These are phyloP conservation scores for Xyliphius kryptos DNA, from an alignment of 2,113 vertebrate genomes.

Conservation along the genomic window DNA sequence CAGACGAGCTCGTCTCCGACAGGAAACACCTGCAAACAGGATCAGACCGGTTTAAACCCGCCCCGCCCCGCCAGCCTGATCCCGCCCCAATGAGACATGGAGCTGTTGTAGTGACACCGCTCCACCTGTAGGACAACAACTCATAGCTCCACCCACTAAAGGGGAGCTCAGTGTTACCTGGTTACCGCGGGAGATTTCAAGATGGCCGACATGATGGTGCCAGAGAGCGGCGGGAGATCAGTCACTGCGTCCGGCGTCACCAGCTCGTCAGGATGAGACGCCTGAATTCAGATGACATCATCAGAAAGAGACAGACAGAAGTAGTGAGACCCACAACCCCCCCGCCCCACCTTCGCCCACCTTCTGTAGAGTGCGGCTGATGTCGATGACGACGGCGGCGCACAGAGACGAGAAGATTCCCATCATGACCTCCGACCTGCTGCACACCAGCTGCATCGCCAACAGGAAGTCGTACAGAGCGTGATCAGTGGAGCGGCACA, in stretches of 20 bases:
- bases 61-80: too few species aligned
- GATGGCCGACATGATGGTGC: constrained; percentile 66
- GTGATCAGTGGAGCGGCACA: constrained; percentile 64
- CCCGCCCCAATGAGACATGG: too few species aligned
- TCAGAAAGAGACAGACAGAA: background rate
- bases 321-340: too few species aligned
- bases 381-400: constrained; percentile 77
- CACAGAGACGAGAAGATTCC: constrained; percentile 77
- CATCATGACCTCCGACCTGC: constrained; percentile 52
- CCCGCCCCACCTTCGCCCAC: constrained; percentile 36
- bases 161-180: constrained; percentile 62
- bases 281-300: constrained; percentile 38
- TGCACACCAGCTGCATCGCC: constrained; percentile 58
- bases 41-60: constrained; percentile 1
- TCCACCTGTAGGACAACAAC: too few species aligned
- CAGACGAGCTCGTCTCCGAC: constrained; percentile 63
- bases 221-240: constrained; percentile 81
- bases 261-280: constrained; percentile 61
- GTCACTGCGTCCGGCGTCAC: constrained; percentile 59
- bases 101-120: too few species aligned
- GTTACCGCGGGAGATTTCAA: constrained; percentile 65
- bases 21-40: constrained; percentile 76
- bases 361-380: constrained; percentile 70
- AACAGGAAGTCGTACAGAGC: constrained; percentile 73
- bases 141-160: too few species aligned